These are phyloP conservation scores for Phaethon lepturus DNA, from an alignment of 2,113 vertebrate genomes.

Conservation along the genomic window DNA sequence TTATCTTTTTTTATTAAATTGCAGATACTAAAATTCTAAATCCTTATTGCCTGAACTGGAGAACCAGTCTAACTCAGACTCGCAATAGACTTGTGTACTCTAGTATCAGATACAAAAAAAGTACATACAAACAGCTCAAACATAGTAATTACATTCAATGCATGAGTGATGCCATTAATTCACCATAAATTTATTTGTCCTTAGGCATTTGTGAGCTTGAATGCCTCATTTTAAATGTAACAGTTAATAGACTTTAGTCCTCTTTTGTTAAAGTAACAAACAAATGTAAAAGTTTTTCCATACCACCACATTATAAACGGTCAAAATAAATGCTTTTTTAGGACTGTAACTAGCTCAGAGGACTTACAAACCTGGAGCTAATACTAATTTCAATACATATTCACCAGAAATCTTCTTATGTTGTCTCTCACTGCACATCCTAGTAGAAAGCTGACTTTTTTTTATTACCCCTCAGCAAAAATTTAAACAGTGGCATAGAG, in stretches of 20 bases:
- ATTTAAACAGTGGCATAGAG: constrained; percentile 27
- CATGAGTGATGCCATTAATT: background rate
- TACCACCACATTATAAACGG: background rate
- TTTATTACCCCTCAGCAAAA: constrained; percentile 33
- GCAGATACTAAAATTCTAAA: background rate
- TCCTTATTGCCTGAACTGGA: background rate
- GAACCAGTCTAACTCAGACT: background rate
- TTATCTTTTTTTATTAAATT: background rate
- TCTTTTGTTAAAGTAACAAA: background rate
- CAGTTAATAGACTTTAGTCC: background rate
- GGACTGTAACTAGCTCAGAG: background rate
- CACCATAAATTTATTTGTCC: background rate
- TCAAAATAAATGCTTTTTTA: background rate
- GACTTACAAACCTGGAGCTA: constrained; percentile 22
- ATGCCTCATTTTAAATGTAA: background rate
- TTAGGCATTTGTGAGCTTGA: background rate
- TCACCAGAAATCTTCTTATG: constrained; percentile 31
- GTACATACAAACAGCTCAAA: background rate
- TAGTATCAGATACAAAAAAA: background rate
- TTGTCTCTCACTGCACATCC: background rate
- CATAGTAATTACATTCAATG: background rate
- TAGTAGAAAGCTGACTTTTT: background rate
- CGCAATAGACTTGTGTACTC: background rate
- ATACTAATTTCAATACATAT: background rate
- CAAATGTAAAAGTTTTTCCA: background rate